Evolutionary conservation across 2,797 vertebrate genomes (phyloP).

Genomic region (Paratrypauchen microcephalus): DNA sequence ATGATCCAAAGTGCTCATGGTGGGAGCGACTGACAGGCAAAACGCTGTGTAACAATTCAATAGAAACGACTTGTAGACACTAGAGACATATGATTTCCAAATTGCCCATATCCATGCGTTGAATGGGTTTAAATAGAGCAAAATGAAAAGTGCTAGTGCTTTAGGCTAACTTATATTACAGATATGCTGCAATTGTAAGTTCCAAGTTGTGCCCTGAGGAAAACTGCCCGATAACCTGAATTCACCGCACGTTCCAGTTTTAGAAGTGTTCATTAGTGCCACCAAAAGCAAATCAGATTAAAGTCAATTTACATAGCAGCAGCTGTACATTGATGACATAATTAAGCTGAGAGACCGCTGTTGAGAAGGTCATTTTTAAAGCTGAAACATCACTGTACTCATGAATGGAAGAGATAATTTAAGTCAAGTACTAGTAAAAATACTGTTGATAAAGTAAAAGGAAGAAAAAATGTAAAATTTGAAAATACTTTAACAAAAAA

Average conservation of each 20-base stretch:
- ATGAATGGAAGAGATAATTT: neutral
- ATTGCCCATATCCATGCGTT: conserved; percentile 4
- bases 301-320: conserved; percentile 12
- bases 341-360: neutral
- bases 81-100: conserved; percentile 6
- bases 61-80: conserved; percentile 1
- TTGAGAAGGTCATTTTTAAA: conserved; percentile 12
- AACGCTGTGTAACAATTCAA: neutral
- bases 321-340: conserved; percentile 16
- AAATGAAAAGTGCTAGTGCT: conserved; percentile 1
- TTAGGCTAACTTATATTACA: conserved; percentile 12
- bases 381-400: neutral
- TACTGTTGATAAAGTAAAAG: too few relatives aligned
- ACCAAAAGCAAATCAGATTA: conserved; percentile 13
- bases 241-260: conserved; percentile 1
- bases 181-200: conserved; percentile 6
- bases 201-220: conserved; percentile 1
- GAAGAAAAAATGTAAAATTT: too few relatives aligned
- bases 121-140: conserved; percentile 1
- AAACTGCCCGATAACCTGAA: conserved; percentile 11
- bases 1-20: conserved; percentile 28
- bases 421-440: neutral
- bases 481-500: too few relatives aligned
- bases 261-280: conserved; percentile 10
- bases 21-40: conserved; percentile 5